These are phyloP conservation scores for Watsonalla cultraria DNA, from an alignment of 2,888 invertebrate genomes.

Conservation along the genomic window DNA sequence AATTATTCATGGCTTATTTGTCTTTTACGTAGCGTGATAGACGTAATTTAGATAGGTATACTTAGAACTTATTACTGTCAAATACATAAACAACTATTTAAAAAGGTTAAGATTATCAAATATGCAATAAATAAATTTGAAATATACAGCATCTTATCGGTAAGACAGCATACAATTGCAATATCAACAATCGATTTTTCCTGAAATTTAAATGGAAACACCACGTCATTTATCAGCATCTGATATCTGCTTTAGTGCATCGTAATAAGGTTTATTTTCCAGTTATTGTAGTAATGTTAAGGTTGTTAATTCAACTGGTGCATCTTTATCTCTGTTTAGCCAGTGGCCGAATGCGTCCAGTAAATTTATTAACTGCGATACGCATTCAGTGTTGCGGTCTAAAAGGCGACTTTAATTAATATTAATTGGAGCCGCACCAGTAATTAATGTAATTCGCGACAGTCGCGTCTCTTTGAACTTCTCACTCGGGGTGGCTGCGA, in stretches of 20 bases:
- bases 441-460: conserved; percentile 75
- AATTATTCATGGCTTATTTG: too few species aligned
- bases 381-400: conserved; percentile 73
- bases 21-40: too few species aligned
- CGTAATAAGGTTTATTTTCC: conserved; percentile 22
- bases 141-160: too few species aligned
- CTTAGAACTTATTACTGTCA: too few species aligned
- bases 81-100: too few species aligned
- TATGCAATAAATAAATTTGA: too few species aligned
- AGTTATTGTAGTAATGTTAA: conserved; percentile 1
- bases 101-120: too few species aligned
- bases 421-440: conserved; percentile 77
- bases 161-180: too few species aligned
- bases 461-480: conserved; percentile 39
- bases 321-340: conserved; percentile 70
- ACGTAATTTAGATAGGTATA: too few species aligned
- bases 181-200: too few species aligned
- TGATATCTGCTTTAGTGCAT: conserved; percentile 10
- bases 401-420: conserved; percentile 77
- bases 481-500: conserved; percentile 39
- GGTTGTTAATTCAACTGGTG: conserved; percentile 38
- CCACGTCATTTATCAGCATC: conserved; percentile 14
- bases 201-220: conserved; percentile 15
- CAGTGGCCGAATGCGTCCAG: conserved; percentile 59
- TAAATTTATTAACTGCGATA: conserved; percentile 78